Base-by-base conservation (phyloP, 2,888 invertebrate species). In the Hemaris fuciformis region DNA sequence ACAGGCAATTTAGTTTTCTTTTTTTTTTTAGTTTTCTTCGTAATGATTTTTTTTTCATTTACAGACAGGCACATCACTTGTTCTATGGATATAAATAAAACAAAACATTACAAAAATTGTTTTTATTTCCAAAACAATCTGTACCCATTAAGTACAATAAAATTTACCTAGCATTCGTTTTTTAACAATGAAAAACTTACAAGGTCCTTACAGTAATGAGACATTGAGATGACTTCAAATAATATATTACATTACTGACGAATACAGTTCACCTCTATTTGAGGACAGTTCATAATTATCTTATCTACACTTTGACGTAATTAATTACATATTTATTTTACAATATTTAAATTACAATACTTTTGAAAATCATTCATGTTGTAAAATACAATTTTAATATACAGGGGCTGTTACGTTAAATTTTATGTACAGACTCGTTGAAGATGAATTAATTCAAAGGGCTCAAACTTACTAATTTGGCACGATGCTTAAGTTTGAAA, bases 81-180 rank as follows among this genome's bases (percentile, higher is more conserved):
- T 38, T 38, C 13, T 10, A 4, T 4, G 3, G 13, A 22, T 7
- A 23, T 3, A 25, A 60, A 60, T 38, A 53, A 53, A 60, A 48
- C 38, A 60, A 23, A 43, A 23, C 10, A 18, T 13, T 60, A 38
- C 18, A 70, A 75, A 79, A 87, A 83, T 79, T 71, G 68, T 75
- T 78, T 81, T 84, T 88, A 87, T 86, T 87, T 87, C 82, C 76
- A 86, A 89, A 88, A 88, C 85, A 85, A 85, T 80, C 71, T 80
- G 84, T 84, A 87, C 84, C 80, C 71, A 69, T 75, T 65, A 73
- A 81, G 85, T 88, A 88, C 86, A 85, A 87, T 87, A 85, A 81
- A 84, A 80, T 84, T 84, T 80, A 82, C 77, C 80, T 87, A 88
- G 80, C 80, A 68, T 81, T 67, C 76, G 73, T 80, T 81, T 70